These are phyloP conservation scores for Mallotus villosus DNA, from an alignment of 2,797 vertebrate species.

Conservation along the genomic window DNA sequence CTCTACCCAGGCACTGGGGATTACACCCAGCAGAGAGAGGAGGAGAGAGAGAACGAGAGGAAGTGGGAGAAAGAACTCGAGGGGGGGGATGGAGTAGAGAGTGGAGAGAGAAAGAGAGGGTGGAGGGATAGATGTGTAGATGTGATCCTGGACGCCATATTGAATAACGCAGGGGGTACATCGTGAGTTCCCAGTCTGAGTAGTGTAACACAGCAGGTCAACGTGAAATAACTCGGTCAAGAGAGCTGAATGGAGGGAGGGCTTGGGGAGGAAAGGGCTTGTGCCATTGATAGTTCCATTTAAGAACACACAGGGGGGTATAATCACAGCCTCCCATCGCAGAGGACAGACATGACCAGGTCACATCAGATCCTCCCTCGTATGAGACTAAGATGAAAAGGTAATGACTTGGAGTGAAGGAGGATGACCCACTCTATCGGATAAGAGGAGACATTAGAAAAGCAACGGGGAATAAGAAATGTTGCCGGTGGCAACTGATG, in stretches of 20 bases:
- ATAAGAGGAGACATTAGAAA: slow-evolving; percentile 14
- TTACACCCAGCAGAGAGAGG: slow-evolving; percentile 57
- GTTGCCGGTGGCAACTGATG: slow-evolving; percentile 16
- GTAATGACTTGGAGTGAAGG: background rate
- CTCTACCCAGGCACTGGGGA: slow-evolving; percentile 58
- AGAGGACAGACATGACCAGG: slow-evolving; percentile 23
- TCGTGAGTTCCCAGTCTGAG: background rate
- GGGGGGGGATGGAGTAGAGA: background rate
- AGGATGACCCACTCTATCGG: background rate
- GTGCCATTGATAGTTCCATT: slow-evolving; percentile 40
- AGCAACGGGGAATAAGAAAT: background rate
- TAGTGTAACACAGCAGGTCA: background rate
- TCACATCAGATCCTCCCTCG: background rate
- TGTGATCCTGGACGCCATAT: background rate
- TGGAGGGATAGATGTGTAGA: background rate
- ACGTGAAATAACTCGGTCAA: background rate
- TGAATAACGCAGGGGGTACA: background rate
- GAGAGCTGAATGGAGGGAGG: background rate
- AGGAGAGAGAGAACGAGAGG: background rate
- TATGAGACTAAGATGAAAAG: slow-evolving; percentile 8
- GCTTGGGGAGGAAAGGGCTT: background rate
- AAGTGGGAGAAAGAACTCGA: slow-evolving; percentile 2
- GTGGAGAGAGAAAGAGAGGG: background rate
- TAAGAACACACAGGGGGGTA: slow-evolving; percentile 61
- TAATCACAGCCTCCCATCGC: slow-evolving; percentile 13